Base-by-base conservation (phyloP, 1,140 invertebrate genomes). In the Drosophila parvula region DNA sequence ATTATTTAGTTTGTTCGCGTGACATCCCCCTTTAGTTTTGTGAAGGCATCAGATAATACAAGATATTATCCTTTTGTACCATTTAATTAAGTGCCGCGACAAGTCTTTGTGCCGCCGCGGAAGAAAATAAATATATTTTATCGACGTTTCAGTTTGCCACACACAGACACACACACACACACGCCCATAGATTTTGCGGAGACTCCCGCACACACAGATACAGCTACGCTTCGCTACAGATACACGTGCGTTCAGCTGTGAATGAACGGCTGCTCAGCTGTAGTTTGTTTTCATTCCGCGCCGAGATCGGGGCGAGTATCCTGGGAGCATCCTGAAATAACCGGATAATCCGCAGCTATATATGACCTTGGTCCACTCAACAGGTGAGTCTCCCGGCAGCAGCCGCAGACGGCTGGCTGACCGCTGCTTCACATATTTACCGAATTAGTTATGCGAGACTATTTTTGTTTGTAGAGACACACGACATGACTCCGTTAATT, bases 221-320 rank as follows among this genome's bases (percentile, higher is more conserved):
- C 63, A 43, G 27, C 38, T 14, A 44, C 50, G 41, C 65, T 28
- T 65, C 63, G 50, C 69, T 69, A 81, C 51, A 68, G 18, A 63
- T 59, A 84, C 62, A 84, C 64, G 69, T 73, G 73, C 84, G 76
- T 68, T 83, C 83, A 86, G 83, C 83, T 86, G 82, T 79, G 67
- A 79, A 36, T 58, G 68, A 43, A 53, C 38, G 67, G 45, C 62
- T 56, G 62, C 51, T 65, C 61, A 67, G 83, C 79, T 82, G 81
- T 78, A 58, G 70, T 81, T 79, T 85, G 82, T 86, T 85, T 71
- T 85, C 81, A 85, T 80, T 85, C 73, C 65, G 65, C 56, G 43
- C 45, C 38, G 32, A 65, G 78, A 81, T 64, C 65, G 34, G 18
- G 51, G 18, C 38, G 28, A 67, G 36, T 32, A 38, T 74, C 84